Evolutionary conservation across 2,113 vertebrate genomes (phyloP).

Genomic region (Callocephalon fimbriatum): DNA sequence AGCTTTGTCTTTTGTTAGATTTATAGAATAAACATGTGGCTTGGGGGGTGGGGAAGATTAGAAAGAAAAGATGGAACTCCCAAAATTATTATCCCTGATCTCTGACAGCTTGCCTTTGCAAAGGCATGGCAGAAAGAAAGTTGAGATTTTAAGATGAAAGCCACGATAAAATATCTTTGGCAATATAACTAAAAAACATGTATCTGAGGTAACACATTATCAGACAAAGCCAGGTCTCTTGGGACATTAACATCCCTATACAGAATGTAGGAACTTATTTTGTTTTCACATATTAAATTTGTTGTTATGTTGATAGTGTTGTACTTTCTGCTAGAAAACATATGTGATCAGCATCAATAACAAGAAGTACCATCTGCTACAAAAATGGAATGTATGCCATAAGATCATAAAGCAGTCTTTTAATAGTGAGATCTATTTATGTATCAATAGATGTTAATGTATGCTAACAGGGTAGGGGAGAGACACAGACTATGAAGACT

Average conservation of each 20-base stretch:
- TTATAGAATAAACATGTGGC: not conserved
- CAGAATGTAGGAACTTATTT: not conserved
- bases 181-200: not conserved
- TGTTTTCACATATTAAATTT: slow-evolving; percentile 27
- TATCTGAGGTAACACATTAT: not conserved
- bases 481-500: not conserved
- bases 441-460: not conserved
- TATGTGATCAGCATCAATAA: slow-evolving; percentile 12
- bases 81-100: not conserved
- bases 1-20: not conserved
- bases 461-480: not conserved
- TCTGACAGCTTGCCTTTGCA: not conserved
- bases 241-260: not conserved
- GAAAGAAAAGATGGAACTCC: not conserved
- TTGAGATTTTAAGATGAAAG: not conserved
- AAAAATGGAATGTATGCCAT: not conserved
- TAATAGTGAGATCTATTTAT: not conserved
- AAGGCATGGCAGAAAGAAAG: not conserved
- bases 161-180: not conserved
- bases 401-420: not conserved
- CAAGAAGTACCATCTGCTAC: not conserved
- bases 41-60: not conserved
- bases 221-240: not conserved
- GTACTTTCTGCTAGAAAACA: slow-evolving; percentile 16
- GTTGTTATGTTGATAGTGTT: slow-evolving; percentile 5